phyloP scores from a whole-genome alignment of 1,140 invertebrate species.

The Atopsyche davidsoni region DNA sequence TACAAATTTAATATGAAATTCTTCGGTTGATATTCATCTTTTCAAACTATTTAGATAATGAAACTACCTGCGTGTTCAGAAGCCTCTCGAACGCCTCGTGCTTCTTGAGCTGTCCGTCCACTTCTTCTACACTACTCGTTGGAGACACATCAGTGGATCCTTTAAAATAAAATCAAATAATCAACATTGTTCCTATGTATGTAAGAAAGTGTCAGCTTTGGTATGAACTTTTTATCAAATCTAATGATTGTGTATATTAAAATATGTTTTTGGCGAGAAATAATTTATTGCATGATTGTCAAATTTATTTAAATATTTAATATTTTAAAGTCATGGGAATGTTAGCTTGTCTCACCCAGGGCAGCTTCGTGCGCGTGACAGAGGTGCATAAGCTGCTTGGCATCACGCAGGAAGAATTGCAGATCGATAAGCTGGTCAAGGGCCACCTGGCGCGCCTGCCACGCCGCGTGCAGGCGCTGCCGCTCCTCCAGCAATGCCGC shows the following conservation, averaged over 20 bases:
- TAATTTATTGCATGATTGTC: too few relatives aligned
- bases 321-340: too few relatives aligned
- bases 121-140: conserved; percentile 72
- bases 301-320: too few relatives aligned
- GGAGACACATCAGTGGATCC: conserved; percentile 43
- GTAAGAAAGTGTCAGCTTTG: too few relatives aligned
- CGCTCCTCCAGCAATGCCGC: conserved; percentile 71
- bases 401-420: conserved; percentile 91
- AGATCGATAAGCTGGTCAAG: conserved; percentile 92
- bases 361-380: conserved; percentile 84
- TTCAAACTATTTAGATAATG: too few relatives aligned
- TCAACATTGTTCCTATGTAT: conserved; percentile 2
- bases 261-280: too few relatives aligned
- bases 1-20: too few relatives aligned
- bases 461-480: conserved; percentile 72
- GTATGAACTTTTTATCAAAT: too few relatives aligned
- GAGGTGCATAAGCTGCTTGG: conserved; percentile 86
- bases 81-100: conserved; percentile 88
- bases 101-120: conserved; percentile 79
- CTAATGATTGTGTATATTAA: too few relatives aligned
- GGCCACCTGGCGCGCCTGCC: conserved; percentile 85
- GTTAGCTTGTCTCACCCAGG: conserved; percentile 45
- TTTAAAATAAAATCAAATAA: conserved; percentile 20
- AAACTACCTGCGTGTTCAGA: conserved; percentile 59
- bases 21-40: too few relatives aligned